phyloP scores from a whole-genome alignment of 1,140 invertebrate species.

The Holotrichia oblita region DNA sequence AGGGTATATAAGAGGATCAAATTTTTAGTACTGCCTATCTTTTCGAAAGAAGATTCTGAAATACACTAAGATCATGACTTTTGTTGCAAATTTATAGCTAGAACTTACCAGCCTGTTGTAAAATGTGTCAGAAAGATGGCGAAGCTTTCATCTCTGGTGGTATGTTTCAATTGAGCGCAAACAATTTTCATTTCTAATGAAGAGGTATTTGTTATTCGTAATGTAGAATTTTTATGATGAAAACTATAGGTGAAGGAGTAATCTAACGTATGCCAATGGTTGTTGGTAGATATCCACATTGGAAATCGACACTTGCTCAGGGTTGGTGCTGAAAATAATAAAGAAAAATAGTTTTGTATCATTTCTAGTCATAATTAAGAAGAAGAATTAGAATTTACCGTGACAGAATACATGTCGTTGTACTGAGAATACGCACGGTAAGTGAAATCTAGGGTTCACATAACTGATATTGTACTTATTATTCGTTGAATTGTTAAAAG shows the following conservation, averaged over 20 bases:
- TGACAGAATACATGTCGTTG: too few species aligned
- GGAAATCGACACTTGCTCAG: slow-evolving; percentile 74
- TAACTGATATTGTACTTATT: too few species aligned
- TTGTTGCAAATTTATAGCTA: neutral
- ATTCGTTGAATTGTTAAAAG: too few species aligned
- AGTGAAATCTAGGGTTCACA: too few species aligned
- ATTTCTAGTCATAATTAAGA: neutral
- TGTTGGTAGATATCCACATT: slow-evolving; percentile 71
- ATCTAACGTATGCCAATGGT: slow-evolving; percentile 78
- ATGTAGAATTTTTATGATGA: slow-evolving; percentile 71
- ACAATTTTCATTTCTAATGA: slow-evolving; percentile 70
- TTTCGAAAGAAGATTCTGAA: too few species aligned
- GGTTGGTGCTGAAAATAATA: slow-evolving; percentile 64
- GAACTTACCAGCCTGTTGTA: slow-evolving; percentile 71
- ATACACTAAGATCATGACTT: too few species aligned
- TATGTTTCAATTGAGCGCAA: slow-evolving; percentile 69
- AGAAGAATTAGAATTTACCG: too few species aligned
- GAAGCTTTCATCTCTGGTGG: slow-evolving; percentile 65
- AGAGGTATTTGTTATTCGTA: slow-evolving; percentile 69
- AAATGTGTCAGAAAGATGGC: slow-evolving; percentile 69
- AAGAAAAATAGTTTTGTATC: neutral
- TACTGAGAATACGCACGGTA: too few species aligned
- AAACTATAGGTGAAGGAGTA: slow-evolving; percentile 73
- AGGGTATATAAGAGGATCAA: too few species aligned
- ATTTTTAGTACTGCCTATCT: too few species aligned